Base-by-base conservation (phyloP, 35 echinoderm and acorn worm genomes). In the Diadema setosum region DNA sequence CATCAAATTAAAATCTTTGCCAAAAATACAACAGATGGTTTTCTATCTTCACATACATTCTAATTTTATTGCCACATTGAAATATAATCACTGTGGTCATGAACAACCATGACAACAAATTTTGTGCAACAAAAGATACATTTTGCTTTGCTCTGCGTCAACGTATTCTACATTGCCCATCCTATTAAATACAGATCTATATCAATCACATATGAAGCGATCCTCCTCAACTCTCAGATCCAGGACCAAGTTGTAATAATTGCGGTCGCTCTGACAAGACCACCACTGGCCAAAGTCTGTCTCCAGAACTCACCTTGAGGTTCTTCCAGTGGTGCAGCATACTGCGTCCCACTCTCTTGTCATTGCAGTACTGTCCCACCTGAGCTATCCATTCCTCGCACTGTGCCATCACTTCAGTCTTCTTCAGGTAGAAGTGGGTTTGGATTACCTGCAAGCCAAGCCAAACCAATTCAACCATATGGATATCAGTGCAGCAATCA, bases 391-490 rank as follows among this genome's bases (percentile, higher is more conserved):
- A 99, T 20, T 94, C 70, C 60, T 99, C 93, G 84, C 96, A 99
- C 37, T 99, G 96, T 0, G 64, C 65, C 78, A 99, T 83, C 0
- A 99, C 59, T 63, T 99, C 96, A 33, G 90, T 86, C 46, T 70
- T 90, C 96, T 99, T 99, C 81, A 99, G 26, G 83, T 94, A 99
- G 90, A 99, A 99, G 70, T 99, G 96, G 48, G 93, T 69, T 60
- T 94, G 89, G 31, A 99, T 91, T 16, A 99, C 96, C 96, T 99
- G 90, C 41, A 81, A 39, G 17, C 64, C 2, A 67, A n/a, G n/a
- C n/a, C n/a, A n/a, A n/a, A n/a, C n/a, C n/a, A n/a, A n/a, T n/a
- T n/a, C n/a, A n/a, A n/a, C n/a, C n/a, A n/a, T n/a, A n/a, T n/a
- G n/a, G n/a, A n/a, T n/a, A n/a, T n/a, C n/a, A n/a, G n/a, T n/a